Conservation (phyloP, 2,113 vertebrate species). For the Periophthalmus modestus region DNA sequence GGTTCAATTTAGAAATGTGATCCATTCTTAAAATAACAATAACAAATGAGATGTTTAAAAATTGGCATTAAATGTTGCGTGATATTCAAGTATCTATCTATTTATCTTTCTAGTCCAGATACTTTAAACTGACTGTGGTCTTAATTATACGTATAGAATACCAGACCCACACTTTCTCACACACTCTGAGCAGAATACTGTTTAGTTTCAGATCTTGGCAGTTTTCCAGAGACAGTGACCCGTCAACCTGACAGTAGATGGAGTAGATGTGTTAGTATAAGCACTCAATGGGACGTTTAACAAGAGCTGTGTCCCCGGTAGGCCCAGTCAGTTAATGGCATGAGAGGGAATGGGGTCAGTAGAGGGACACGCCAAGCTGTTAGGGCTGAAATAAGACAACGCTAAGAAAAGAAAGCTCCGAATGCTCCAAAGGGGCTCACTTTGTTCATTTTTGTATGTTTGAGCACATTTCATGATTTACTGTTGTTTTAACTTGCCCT, state of each 20-base stretch:
- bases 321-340: conserved; percentile 18
- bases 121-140: not conserved
- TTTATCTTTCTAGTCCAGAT: too few species aligned
- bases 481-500: not conserved
- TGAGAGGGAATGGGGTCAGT: conserved; percentile 49
- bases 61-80: not conserved
- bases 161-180: not conserved
- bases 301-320: conserved; percentile 9
- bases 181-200: not conserved
- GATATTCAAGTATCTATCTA: too few species aligned
- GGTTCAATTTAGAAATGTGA: not conserved
- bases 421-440: not conserved
- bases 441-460: not conserved
- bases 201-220: conserved; percentile 4
- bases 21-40: not conserved
- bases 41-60: not conserved
- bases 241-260: conserved; percentile 24
- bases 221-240: conserved; percentile 17
- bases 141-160: not conserved
- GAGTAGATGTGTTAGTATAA: conserved; percentile 45
- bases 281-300: conserved; percentile 2
- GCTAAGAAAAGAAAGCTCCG: conserved; percentile 7
- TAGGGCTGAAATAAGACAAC: conserved; percentile 36
- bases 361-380: conserved; percentile 51
- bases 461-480: not conserved